A percentile compares a stretch with the other conserved stretches of the same genome.
phyloP scores from a whole-genome alignment of 1,140 invertebrate species.

The Eufriesea mexicana region DNA sequence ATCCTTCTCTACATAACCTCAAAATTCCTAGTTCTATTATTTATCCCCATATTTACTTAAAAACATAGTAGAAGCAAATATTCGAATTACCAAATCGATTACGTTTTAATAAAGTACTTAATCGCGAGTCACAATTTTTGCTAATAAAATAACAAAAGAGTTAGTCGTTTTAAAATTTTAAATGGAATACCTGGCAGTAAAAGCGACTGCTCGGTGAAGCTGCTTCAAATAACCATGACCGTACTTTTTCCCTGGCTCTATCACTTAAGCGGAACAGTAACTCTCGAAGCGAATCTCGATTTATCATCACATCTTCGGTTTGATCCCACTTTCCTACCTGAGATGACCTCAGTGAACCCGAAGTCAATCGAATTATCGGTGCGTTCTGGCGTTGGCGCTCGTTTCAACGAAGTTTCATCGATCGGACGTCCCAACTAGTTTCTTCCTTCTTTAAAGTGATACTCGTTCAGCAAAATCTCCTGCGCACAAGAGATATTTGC shows the following conservation, averaged over 20 bases:
- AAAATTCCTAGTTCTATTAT: no score
- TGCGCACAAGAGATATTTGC: constrained; percentile 23
- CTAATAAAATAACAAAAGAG: no score
- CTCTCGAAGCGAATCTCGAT: constrained; percentile 60
- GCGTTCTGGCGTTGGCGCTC: constrained; percentile 67
- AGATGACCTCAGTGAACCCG: constrained; percentile 51
- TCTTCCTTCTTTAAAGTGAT: constrained; percentile 54
- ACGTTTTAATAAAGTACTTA: no score
- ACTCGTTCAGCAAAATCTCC: constrained; percentile 23
- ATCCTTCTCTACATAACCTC: no score
- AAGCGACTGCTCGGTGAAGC: background rate
- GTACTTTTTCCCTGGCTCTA: constrained; percentile 13
- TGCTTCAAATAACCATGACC: background rate
- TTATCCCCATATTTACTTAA: no score
- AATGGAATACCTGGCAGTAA: no score
- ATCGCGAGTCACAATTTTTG: no score
- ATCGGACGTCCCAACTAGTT: constrained; percentile 53
- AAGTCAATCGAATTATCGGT: constrained; percentile 67
- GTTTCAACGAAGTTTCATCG: constrained; percentile 63
- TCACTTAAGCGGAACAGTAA: constrained; percentile 56
- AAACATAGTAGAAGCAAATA: no score
- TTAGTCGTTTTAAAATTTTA: no score
- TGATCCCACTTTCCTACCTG: constrained; percentile 56
- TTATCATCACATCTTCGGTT: constrained; percentile 57
- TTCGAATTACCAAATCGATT: no score